Percentiles rank a stretch among this genome's conserved stretches.
These are phyloP conservation scores for Nothobranchius kuhntae DNA, from an alignment of 2,113 vertebrate species.

Conservation along the genomic window DNA sequence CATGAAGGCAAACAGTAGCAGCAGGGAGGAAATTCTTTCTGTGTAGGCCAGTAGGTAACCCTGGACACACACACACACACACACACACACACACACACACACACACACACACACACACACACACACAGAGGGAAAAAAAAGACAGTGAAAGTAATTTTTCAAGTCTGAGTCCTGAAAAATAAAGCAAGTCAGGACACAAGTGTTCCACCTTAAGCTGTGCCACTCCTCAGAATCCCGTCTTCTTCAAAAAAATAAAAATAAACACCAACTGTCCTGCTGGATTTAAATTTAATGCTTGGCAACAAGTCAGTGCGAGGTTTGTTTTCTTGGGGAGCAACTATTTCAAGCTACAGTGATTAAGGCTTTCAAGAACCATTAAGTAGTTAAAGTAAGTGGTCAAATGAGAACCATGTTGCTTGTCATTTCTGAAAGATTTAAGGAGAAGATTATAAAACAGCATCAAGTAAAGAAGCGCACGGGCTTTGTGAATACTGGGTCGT, in stretches of 20 bases:
- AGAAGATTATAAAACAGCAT: constrained; percentile 16
- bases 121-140: constrained; percentile 25
- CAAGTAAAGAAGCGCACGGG: not conserved
- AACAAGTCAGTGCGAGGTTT: constrained; percentile 45
- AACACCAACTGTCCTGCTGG: constrained; percentile 13
- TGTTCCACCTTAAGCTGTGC: constrained; percentile 18
- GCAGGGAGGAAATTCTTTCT: constrained; percentile 57
- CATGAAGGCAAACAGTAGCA: constrained; percentile 31
- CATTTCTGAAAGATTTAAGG: constrained; percentile 28
- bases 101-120: constrained; percentile 7
- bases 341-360: constrained; percentile 50
- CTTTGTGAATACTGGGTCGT: constrained; percentile 42
- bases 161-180: constrained; percentile 39
- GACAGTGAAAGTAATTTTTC: constrained; percentile 44
- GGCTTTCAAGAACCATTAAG: constrained; percentile 62
- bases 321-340: constrained; percentile 52
- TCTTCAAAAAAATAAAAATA: constrained; percentile 20
- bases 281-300: constrained; percentile 36
- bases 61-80: not conserved
- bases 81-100: constrained; percentile 15
- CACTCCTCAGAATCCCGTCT: constrained; percentile 35
- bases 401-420: constrained; percentile 62
- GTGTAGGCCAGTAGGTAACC: constrained; percentile 56
- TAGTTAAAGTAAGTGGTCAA: constrained; percentile 66
- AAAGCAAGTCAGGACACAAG: constrained; percentile 50